phyloP scores from a whole-genome alignment of 2,797 vertebrate genomes.

The Taeniopygia guttata region DNA sequence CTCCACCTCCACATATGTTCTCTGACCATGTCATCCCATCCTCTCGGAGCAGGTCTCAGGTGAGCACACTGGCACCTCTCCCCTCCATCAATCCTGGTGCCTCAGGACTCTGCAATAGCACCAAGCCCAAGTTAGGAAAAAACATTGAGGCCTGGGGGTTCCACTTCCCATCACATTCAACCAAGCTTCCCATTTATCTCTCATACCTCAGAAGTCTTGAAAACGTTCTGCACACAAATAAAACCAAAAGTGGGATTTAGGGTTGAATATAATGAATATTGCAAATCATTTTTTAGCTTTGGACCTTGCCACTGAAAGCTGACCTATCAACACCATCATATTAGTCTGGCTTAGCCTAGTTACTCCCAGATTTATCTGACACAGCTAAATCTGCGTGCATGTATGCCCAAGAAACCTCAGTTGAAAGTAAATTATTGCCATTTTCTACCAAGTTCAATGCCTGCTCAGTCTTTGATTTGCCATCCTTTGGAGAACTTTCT shows the following conservation, averaged over 20 bases:
- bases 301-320: background rate
- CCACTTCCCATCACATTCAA: background rate
- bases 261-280: background rate
- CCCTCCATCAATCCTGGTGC: background rate
- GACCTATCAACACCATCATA: background rate
- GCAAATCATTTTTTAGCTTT: background rate
- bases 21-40: background rate
- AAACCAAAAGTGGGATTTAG: background rate
- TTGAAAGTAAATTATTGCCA: background rate
- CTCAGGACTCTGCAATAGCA: background rate
- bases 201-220: background rate
- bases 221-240: background rate
- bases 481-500: slow-evolving; percentile 25
- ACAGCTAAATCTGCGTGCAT: background rate
- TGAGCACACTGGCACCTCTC: background rate
- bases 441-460: slow-evolving; percentile 9
- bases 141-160: background rate
- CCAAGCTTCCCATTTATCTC: background rate
- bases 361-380: background rate
- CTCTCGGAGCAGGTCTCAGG: fast-evolving
- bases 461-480: background rate
- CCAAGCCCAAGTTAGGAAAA: background rate
- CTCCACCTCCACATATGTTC: background rate
- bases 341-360: background rate
- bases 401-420: background rate